A percentile compares a stretch with the other conserved stretches of the same genome.
Conservation (phyloP, 1,140 invertebrate species). For the Diorhabda sublineata region DNA sequence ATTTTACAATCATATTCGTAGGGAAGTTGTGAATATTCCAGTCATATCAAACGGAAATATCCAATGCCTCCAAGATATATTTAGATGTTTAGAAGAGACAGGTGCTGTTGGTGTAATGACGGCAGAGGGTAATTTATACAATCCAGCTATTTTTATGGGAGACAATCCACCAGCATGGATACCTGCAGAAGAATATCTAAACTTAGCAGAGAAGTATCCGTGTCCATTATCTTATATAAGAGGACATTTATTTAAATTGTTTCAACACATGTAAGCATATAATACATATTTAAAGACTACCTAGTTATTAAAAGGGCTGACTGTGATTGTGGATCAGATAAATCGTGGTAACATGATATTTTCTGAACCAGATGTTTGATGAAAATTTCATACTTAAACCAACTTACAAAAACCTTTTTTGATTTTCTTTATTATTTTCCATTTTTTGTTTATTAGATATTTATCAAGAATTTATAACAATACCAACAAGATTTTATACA, state of each 20-base stretch:
- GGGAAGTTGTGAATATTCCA: constrained; percentile 82
- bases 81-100: constrained; percentile 80
- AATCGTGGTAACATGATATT: too few species aligned
- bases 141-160: constrained; percentile 86
- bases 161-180: constrained; percentile 78
- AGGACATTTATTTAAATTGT: constrained; percentile 96
- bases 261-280: constrained; percentile 82
- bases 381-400: too few species aligned
- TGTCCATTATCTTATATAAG: constrained; percentile 86
- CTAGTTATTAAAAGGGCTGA: too few species aligned
- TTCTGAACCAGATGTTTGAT: too few species aligned
- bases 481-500: too few species aligned
- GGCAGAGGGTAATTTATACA: constrained; percentile 92
- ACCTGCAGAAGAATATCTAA: constrained; percentile 85
- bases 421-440: too few species aligned
- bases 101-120: constrained; percentile 86
- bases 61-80: constrained; percentile 83
- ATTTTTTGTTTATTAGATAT: too few species aligned
- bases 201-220: constrained; percentile 77
- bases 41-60: constrained; percentile 98
- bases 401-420: too few species aligned
- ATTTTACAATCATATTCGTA: constrained; percentile 42
- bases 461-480: too few species aligned
- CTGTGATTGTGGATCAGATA: too few species aligned
- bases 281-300: too few species aligned